These are phyloP conservation scores for Enteromius trimaculatus DNA, from an alignment of 2,797 vertebrate genomes.

Conservation along the genomic window DNA sequence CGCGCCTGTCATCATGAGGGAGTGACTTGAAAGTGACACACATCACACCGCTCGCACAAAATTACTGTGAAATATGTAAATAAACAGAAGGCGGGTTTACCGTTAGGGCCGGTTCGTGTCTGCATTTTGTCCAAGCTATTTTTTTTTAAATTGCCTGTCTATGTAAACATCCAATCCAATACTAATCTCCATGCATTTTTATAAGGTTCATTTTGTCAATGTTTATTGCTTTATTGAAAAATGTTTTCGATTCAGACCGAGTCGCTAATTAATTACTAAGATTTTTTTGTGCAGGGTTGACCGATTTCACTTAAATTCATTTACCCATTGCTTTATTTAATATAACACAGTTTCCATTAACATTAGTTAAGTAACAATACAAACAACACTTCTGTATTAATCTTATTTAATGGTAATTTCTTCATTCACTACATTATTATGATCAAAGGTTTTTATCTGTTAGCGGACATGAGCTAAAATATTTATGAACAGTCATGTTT, in stretches of 20 bases:
- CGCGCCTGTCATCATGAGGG: conserved; percentile 52
- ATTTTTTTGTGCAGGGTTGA: neutral
- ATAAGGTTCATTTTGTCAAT: neutral
- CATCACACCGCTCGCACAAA: conserved; percentile 25
- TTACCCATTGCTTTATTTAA: neutral
- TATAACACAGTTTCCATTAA: neutral
- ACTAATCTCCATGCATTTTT: neutral
- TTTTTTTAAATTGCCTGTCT: neutral
- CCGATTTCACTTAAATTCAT: neutral
- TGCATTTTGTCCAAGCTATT: conserved; percentile 6
- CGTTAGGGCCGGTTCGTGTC: neutral
- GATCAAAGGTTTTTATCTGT: neutral
- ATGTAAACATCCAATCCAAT: neutral
- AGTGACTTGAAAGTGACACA: conserved; percentile 56
- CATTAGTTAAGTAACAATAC: neutral
- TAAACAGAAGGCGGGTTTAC: conserved; percentile 33
- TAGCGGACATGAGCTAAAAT: neutral
- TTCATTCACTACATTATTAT: neutral
- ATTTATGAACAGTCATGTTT: neutral
- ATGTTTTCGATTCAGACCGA: neutral
- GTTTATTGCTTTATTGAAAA: neutral
- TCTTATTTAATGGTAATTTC: neutral
- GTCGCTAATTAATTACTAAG: neutral
- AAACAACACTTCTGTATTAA: neutral
- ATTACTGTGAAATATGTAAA: conserved; percentile 26